These are phyloP conservation scores for Listronotus oregonensis DNA, from an alignment of 1,140 invertebrate genomes.

Conservation along the genomic window DNA sequence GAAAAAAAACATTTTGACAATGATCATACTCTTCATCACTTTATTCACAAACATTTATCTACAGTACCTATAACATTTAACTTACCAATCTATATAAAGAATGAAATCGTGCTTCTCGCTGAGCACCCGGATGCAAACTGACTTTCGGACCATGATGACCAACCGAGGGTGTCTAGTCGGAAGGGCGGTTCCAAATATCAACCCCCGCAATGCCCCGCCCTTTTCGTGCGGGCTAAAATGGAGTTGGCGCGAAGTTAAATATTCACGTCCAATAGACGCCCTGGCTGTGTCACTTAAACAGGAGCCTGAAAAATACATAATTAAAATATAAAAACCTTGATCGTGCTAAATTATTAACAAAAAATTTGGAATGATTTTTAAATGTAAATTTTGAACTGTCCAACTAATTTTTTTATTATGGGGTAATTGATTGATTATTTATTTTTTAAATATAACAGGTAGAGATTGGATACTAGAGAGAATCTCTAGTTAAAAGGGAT, in stretches of 20 bases:
- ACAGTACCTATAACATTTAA: not conserved
- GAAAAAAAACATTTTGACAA: no score
- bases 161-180: not conserved
- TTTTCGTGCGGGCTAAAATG: not conserved
- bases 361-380: no score
- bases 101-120: constrained; percentile 9
- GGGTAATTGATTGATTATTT: no score
- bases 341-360: no score
- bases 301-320: constrained; percentile 2
- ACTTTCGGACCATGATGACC: constrained; percentile 5
- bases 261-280: constrained; percentile 13
- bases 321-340: not conserved
- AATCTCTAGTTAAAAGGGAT: no score
- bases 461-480: no score
- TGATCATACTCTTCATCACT: no score
- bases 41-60: no score
- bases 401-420: no score
- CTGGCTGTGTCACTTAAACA: no score
- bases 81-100: constrained; percentile 11
- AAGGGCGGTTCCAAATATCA: constrained; percentile 15
- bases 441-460: no score
- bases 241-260: constrained; percentile 23
- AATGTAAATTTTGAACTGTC: no score
- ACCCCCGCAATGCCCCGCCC: constrained; percentile 26
- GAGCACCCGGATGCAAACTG: constrained; percentile 18